Evolutionary conservation across 2,113 vertebrate species (phyloP), one percentile per base, ranked within the genome.

Genomic region (Chauna torquata): DNA sequence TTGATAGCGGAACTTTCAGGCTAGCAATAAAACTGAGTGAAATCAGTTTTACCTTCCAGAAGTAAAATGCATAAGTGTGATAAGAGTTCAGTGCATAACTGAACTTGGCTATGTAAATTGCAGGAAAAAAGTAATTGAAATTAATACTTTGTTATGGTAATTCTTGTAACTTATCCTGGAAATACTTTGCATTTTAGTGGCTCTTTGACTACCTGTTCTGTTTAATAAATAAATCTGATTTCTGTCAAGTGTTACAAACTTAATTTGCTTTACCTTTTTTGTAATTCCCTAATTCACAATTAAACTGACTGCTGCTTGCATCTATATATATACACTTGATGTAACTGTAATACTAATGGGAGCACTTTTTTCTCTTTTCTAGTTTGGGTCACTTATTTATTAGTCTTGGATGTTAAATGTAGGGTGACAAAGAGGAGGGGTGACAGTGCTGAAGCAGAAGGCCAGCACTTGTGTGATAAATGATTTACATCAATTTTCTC

Each of bases 201-300:
- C 76, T 91, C 69, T 95, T 89, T 91, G 92, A 94, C 68, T 90
- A 20, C 86, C 75, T 94, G 44, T 66, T 91, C 69, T 55, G 12
- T 44, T 45, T 47, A 88, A 90, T 94, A 89, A 92, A 76, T 20
- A 82, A 83, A 83, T n/a, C 82, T 58, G 40, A 32, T 68, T 69
- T 86, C 82, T 86, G 84, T 92, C 86, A 79, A 66, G 45, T 24
- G 1, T 68, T 77, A 81, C 3, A 47, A 69, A 91, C 92, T 95
- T 70, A 70, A 94, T 90, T 94, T 82, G 79, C 65, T 88, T 88
- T 76, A 84, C 8, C 6, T 2, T 83, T 89, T 86, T 40, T 32
- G 74, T 59, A 62, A 47, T 84, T 94, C 52, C 38, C 2, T 7
- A 68, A 54, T 49, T 93, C 90, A 32, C 30, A 66, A n/a, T 59